Evolutionary conservation across 92 coral and sea anemone genomes (phyloP), one percentile per base, ranked within the genome.

Genomic region (Phymanthus crucifer): DNA sequence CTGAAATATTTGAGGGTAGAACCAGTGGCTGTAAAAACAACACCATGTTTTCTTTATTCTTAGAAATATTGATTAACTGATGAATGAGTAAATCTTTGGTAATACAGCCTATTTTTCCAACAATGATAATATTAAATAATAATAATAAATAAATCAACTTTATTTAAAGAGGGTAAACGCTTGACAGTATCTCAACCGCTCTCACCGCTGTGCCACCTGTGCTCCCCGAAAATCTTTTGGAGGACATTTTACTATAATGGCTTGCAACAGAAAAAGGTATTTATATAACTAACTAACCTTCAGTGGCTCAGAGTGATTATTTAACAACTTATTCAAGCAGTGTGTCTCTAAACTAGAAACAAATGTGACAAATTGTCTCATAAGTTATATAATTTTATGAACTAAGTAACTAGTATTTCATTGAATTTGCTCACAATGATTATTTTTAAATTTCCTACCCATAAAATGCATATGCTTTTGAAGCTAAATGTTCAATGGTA

Each of bases 401-500:
- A n/a, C n/a, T n/a, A n/a, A n/a, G n/a, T n/a, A n/a, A n/a, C n/a
- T n/a, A n/a, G n/a, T n/a, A n/a, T n/a, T n/a, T n/a, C n/a, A n/a
- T n/a, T n/a, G n/a, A n/a, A n/a, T n/a, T 45, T 11, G 50, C 50
- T 45, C 64, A 54, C 3, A 47, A 24, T 13, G 14, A 50, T 24
- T 21, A 4, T 58, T 17, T 26, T 58, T 1, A 23, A 27, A 61
- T 61, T 24, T 18, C 68, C 29, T 29, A 61, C 68, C 68, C 68
- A 61, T 61, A 61, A 29, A 61, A 61, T 16, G 13, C 38, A 72
- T 40, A 72, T 29, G 68, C 10, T 18, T 61, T 61, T 61, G 68
- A 61, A 17, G 87, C 85, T 45, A 92, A 79, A 61, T 83, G 90
- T 36, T 93, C 94, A 52, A 96, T 96, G 52, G 99, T 90, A 83